These are phyloP conservation scores for Zoanthus gigantus DNA, from an alignment of 92 coral and sea anemone genomes.

Conservation along the genomic window DNA sequence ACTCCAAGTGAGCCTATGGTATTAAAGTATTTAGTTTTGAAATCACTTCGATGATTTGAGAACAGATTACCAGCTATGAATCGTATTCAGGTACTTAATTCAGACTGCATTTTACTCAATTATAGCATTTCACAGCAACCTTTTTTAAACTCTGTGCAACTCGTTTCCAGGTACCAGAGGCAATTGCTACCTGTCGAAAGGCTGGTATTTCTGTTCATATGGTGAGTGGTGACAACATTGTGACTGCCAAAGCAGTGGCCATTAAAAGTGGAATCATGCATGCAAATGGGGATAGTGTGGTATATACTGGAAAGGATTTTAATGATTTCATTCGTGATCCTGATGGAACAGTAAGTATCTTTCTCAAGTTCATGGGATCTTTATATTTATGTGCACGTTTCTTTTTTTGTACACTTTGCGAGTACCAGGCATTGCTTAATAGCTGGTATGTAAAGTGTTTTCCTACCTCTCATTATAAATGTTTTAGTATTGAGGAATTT, in stretches of 20 bases:
- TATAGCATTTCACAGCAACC: neutral
- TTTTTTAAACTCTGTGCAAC: neutral
- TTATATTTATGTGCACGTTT: no score
- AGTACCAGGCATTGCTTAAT: no score
- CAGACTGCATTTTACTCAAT: neutral
- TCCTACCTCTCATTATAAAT: no score
- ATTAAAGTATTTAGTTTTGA: no score
- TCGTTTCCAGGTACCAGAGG: slow-evolving; percentile 71
- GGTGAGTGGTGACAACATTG: slow-evolving; percentile 84
- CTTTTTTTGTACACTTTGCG: no score
- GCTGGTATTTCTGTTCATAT: slow-evolving; percentile 91
- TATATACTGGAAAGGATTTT: slow-evolving; percentile 80
- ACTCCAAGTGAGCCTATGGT: no score
- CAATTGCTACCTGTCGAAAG: slow-evolving; percentile 73
- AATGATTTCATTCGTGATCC: slow-evolving; percentile 85
- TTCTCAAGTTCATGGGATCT: neutral
- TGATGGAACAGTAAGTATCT: slow-evolving; percentile 69
- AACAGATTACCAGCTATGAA: no score
- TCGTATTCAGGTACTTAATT: no score
- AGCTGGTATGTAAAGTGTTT: no score
- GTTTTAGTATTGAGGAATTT: no score
- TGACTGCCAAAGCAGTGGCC: slow-evolving; percentile 88
- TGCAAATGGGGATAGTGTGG: slow-evolving; percentile 70
- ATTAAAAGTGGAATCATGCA: slow-evolving; percentile 79
- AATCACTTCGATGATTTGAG: no score